phyloP scores from a whole-genome alignment of 2,797 vertebrate species.

The Pseudochirops corinnae region DNA sequence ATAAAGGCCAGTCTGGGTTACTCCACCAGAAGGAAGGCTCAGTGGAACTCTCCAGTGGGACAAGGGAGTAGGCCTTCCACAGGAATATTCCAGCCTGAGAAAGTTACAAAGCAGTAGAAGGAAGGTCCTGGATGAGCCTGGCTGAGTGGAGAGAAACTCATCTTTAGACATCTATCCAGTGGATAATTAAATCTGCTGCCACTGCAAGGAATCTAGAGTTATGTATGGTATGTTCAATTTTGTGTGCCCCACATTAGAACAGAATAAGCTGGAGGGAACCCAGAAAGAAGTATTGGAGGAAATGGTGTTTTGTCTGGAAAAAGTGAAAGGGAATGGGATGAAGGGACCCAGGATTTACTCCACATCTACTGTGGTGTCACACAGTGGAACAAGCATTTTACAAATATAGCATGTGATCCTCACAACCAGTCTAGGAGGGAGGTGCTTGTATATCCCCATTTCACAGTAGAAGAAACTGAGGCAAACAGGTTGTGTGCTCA shows the following conservation, averaged over 20 bases:
- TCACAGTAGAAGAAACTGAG: background rate
- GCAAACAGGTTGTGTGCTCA: background rate
- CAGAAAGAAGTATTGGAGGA: background rate
- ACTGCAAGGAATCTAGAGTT: background rate
- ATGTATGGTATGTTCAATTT: background rate
- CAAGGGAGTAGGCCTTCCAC: background rate
- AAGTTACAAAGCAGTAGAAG: background rate
- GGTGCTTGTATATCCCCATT: background rate
- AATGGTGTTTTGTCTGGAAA: background rate
- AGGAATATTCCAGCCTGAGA: background rate
- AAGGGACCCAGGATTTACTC: background rate
- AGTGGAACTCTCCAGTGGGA: background rate
- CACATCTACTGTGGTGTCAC: background rate
- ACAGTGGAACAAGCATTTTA: background rate
- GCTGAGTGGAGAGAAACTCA: too few relatives aligned
- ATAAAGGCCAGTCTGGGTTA: background rate
- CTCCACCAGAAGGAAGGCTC: background rate
- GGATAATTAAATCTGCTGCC: background rate
- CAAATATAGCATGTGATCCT: background rate
- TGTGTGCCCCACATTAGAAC: background rate
- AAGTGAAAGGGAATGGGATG: background rate
- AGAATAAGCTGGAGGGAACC: background rate
- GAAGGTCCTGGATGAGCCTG: background rate
- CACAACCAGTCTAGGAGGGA: background rate
- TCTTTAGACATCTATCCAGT: too few relatives aligned